A percentile compares a stretch with the other conserved stretches of the same genome.
These are phyloP conservation scores for Cololabis saira DNA, from an alignment of 2,113 vertebrate species.

Conservation along the genomic window DNA sequence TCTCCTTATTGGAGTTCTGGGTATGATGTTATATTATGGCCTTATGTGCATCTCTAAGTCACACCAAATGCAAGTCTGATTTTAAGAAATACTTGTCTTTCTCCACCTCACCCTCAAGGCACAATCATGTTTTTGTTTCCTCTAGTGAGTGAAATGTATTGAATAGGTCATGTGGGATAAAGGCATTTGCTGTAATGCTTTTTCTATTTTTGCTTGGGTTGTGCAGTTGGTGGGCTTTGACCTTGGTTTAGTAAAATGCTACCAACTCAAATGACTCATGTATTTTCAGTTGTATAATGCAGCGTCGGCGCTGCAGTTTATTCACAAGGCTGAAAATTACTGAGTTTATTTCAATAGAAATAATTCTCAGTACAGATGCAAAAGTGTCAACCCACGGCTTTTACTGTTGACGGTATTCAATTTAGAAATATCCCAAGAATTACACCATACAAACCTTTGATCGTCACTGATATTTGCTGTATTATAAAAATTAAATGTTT, in stretches of 20 bases:
- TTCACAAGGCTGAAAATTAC: conserved; percentile 10
- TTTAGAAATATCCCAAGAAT: no score
- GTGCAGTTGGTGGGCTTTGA: conserved; percentile 33
- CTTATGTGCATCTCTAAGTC: no score
- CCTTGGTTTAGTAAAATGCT: conserved; percentile 42
- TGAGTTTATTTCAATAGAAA: background rate
- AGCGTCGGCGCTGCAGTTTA: background rate
- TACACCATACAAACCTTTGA: no score
- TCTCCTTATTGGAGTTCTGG: no score
- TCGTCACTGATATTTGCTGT: no score
- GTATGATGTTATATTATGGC: no score
- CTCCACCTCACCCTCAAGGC: no score
- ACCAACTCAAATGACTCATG: conserved; percentile 52
- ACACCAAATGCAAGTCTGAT: no score
- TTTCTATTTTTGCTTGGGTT: conserved; percentile 45
- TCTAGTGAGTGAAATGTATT: background rate
- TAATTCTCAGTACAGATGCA: background rate
- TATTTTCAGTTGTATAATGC: conserved; percentile 26
- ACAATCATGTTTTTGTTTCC: no score
- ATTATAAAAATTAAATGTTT: no score
- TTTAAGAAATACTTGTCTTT: no score
- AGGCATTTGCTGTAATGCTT: conserved; percentile 16
- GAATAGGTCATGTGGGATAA: conserved; percentile 11
- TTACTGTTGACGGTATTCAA: no score
- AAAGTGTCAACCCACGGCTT: background rate